Evolutionary conservation across 2,888 invertebrate species (phyloP), one percentile per base, ranked within the genome.

Genomic region (Pherbina coryleti): DNA sequence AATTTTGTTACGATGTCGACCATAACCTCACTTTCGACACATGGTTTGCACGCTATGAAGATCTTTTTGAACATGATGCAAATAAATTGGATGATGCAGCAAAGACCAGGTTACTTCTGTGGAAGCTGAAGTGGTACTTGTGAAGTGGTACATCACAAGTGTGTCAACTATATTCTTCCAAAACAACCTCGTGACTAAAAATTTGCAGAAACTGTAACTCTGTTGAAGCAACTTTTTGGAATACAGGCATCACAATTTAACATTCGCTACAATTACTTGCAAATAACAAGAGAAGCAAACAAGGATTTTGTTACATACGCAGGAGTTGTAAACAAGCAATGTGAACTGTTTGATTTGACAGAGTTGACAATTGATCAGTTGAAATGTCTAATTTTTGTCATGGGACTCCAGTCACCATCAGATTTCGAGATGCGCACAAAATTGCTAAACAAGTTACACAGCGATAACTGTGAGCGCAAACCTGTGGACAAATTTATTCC

Each of bases 331-430:
- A 80, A 82, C 19, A 79, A 64, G 57, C 31, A 75, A 7, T 81
- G 79, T 72, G 80, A 79, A 78, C 57, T 77, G 31, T 82, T 81
- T 28, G 44, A 78, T n/a, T 70, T 82, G 8, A 57, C 53, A 7
- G 51, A 79, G 11, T 19, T 79, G 2, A 77, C 77, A 14, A 11
- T 71, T 1, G 78, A 82, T 44, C 81, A 82, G 57, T 81, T 83
- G 19, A 82, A 82, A 67, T 82, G 82, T 22, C 73, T 82, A 22
- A 79, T 82, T 9, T 82, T 78, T 62, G 77, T 82, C 17, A 80
- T 79, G 72, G 82, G 82, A 8, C 66, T 84, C 8, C 78, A 81
- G 78, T 80, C 82, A 76, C 9, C 77, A n/a, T 49, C 53, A 3
- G 79, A 81, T 72, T 77, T 78, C 11, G 81, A 81, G 8, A 80